These are phyloP conservation scores for Noctua fimbriata DNA, from an alignment of 2,888 invertebrate genomes.

Conservation along the genomic window DNA sequence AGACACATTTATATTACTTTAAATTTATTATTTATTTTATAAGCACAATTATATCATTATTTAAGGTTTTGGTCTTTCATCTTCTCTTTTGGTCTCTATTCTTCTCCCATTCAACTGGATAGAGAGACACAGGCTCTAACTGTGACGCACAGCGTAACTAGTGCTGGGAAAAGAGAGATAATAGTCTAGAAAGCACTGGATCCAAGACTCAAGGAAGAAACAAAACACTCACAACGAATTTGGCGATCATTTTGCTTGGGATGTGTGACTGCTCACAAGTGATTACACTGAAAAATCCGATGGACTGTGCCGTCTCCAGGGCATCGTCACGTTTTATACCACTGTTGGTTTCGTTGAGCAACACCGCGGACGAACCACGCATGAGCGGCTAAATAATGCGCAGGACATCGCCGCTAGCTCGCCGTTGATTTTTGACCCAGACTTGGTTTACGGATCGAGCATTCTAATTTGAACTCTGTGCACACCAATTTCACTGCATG, in stretches of 20 bases:
- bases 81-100: not conserved
- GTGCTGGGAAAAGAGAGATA: not conserved
- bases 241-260: conserved; percentile 89
- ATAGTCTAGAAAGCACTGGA: not conserved
- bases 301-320: conserved; percentile 85
- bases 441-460: conserved; percentile 80
- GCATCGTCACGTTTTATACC: conserved; percentile 85
- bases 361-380: conserved; percentile 73
- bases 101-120: not conserved
- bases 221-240: conserved; percentile 85
- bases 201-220: conserved; percentile 12
- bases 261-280: conserved; percentile 87
- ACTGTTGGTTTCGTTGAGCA: conserved; percentile 83
- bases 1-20: no score
- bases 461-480: conserved; percentile 88
- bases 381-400: conserved; percentile 79
- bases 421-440: conserved; percentile 85
- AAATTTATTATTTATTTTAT: no score
- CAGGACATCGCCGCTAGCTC: conserved; percentile 83
- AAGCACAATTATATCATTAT: not conserved
- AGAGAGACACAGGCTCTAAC: not conserved
- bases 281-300: conserved; percentile 75
- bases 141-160: not conserved
- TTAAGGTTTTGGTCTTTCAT: not conserved
- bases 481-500: conserved; percentile 83